phyloP scores from a whole-genome alignment of 1,140 invertebrate genomes.

The Littorina saxatilis region DNA sequence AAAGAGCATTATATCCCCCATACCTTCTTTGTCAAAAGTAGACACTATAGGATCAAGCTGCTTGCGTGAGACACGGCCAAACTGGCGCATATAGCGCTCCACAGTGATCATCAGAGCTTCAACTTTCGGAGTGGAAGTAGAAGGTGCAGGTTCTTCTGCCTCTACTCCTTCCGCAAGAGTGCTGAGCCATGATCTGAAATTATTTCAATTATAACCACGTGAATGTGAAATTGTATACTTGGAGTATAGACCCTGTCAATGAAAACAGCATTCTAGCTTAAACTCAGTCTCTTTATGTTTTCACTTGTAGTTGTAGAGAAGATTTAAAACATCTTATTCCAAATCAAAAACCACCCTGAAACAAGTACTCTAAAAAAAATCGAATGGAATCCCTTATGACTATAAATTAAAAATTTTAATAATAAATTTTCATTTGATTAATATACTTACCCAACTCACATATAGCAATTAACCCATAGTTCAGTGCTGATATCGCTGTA shows the following conservation, averaged over 20 bases:
- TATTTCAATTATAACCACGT: neutral
- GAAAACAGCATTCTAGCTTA: neutral
- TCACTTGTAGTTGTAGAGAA: neutral
- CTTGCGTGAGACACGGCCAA: conserved; percentile 22
- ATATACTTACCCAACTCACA: too few relatives aligned
- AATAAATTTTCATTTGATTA: too few relatives aligned
- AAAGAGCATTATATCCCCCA: too few relatives aligned
- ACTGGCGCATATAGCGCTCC: conserved; percentile 29
- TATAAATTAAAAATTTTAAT: too few relatives aligned
- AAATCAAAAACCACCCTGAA: neutral
- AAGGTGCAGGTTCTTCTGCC: neutral
- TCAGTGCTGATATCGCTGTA: too few relatives aligned
- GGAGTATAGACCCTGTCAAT: too few relatives aligned
- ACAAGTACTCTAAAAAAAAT: neutral
- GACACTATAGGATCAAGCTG: conserved; percentile 30
- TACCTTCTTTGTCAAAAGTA: conserved; percentile 28
- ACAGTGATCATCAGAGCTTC: neutral
- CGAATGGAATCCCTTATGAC: too few relatives aligned
- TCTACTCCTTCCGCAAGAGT: neutral
- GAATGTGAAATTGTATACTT: too few relatives aligned
- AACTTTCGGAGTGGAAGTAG: neutral
- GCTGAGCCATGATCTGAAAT: conserved; percentile 22
- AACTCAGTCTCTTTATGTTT: neutral
- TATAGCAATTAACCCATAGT: too few relatives aligned
- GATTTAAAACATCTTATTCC: neutral